Percentiles rank a stretch among this genome's conserved stretches.
These are phyloP conservation scores for Microplitis manilae DNA, from an alignment of 2,888 invertebrate species.

Conservation along the genomic window DNA sequence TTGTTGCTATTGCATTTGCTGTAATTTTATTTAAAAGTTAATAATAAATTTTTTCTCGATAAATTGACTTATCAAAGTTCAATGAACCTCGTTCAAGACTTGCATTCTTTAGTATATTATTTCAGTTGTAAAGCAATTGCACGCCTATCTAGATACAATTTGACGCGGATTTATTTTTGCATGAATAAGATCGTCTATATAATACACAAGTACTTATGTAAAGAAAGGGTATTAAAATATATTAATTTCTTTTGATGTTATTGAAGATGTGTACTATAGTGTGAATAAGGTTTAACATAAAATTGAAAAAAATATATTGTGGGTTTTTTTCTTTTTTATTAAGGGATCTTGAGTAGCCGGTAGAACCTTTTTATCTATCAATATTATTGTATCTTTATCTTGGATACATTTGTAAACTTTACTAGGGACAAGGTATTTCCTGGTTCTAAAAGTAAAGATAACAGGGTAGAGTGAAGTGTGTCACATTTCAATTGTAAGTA, in stretches of 20 bases:
- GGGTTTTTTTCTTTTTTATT: neutral
- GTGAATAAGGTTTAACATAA: neutral
- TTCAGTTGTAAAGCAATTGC: slow-evolving; percentile 47
- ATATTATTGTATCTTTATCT: slow-evolving; percentile 42
- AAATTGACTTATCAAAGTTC: slow-evolving; percentile 35
- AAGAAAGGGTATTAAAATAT: slow-evolving; percentile 4
- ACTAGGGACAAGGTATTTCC: slow-evolving; percentile 40
- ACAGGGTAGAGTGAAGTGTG: slow-evolving; percentile 22
- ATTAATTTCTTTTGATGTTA: slow-evolving; percentile 11
- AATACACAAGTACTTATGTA: neutral
- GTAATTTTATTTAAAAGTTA: no score
- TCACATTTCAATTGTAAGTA: slow-evolving; percentile 27
- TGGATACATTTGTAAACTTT: slow-evolving; percentile 41
- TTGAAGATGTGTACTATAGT: slow-evolving; percentile 16
- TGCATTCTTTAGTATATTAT: slow-evolving; percentile 13
- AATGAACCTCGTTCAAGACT: slow-evolving; percentile 12
- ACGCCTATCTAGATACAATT: slow-evolving; percentile 50
- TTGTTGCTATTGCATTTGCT: no score
- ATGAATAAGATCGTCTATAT: neutral
- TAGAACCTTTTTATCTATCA: slow-evolving; percentile 27
- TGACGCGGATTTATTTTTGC: slow-evolving; percentile 24
- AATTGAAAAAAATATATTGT: neutral
- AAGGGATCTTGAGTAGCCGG: slow-evolving; percentile 25
- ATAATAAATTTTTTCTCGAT: slow-evolving; percentile 1
- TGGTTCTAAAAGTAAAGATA: slow-evolving; percentile 29